phyloP scores from a whole-genome alignment of 2,113 vertebrate genomes.

The Verasper variegatus region DNA sequence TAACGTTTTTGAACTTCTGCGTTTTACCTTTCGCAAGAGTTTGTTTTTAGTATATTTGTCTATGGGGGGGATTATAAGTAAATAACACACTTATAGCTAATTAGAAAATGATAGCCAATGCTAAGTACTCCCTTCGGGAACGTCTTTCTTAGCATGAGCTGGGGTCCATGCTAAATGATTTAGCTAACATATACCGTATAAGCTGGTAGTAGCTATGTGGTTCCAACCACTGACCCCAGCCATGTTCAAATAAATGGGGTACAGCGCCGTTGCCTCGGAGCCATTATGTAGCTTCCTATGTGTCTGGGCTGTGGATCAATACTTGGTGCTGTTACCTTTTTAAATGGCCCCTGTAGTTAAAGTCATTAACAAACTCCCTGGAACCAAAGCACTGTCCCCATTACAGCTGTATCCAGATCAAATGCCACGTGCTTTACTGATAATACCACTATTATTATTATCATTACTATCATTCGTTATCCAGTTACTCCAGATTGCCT shows the following conservation, averaged over 20 bases:
- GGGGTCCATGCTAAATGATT: slow-evolving; percentile 6
- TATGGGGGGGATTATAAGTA: too few relatives aligned
- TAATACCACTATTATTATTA: background rate
- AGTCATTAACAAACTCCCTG: slow-evolving; percentile 16
- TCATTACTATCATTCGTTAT: too few relatives aligned
- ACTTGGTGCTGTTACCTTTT: background rate
- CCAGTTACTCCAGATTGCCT: background rate
- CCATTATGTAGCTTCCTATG: background rate
- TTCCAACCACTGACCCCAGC: background rate
- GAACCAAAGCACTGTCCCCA: background rate
- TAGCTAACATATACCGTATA: background rate
- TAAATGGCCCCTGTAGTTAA: background rate
- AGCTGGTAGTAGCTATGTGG: background rate
- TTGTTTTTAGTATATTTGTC: too few relatives aligned
- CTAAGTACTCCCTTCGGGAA: background rate
- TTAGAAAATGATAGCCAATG: too few relatives aligned
- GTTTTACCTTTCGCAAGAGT: too few relatives aligned
- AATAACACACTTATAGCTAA: too few relatives aligned
- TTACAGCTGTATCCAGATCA: too few relatives aligned
- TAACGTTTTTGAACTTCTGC: background rate
- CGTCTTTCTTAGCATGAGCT: background rate
- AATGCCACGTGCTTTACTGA: too few relatives aligned
- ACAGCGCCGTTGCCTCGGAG: background rate
- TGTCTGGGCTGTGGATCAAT: background rate
- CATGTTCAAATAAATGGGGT: background rate